Evolutionary conservation across 1,140 invertebrate species (phyloP), one percentile per base, ranked within the genome.

Genomic region (Radopholus similis): DNA sequence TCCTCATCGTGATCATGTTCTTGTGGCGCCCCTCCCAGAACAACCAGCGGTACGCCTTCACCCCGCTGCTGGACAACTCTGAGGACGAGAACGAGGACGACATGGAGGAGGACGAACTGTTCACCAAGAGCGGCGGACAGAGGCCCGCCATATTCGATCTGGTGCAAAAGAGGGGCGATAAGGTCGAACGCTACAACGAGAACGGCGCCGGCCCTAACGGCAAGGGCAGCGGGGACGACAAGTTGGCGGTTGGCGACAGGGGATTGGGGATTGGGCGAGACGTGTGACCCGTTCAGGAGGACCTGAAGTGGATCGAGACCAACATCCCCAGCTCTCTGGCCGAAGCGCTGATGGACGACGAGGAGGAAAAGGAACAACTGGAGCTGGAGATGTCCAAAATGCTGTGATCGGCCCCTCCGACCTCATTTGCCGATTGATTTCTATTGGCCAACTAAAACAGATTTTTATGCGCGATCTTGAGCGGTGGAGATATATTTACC

Each of bases 21-120:
- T 86, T 95, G 35, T 95, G 92, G 92, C 84, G 92, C 71, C 93
- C 93, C 4, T 91, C 91, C 2, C 91, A 91, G 79, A 95, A 95
- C 82, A 95, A 95, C 84, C 92, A 95, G 84, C 87, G 88, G 71
- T 95, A 93, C 85, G 92, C 92, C 2, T 95, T 95, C 84, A 92
- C 91, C 8, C 91, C 92, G 44, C 85, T 95, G 23, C 84, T 93
- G 6, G 92, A 95, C 85, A 90, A 90, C 56, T 90, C 92, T 80
- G 87, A 88, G 70, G 86, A 86, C 47, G 87, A 87, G 49, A 82
- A 80, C 59, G 81, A 81, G 26, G 79, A 66, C 32, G 66, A 64
- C 13, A 40, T 60, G 32, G 58, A 60, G 30, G 72, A 74, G 26
- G 76, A 77, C 21, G 74, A 71, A 42, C 23, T 77, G 11, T 81